These are phyloP conservation scores for Hyles lineata DNA, from an alignment of 2,888 invertebrate genomes.

Conservation along the genomic window DNA sequence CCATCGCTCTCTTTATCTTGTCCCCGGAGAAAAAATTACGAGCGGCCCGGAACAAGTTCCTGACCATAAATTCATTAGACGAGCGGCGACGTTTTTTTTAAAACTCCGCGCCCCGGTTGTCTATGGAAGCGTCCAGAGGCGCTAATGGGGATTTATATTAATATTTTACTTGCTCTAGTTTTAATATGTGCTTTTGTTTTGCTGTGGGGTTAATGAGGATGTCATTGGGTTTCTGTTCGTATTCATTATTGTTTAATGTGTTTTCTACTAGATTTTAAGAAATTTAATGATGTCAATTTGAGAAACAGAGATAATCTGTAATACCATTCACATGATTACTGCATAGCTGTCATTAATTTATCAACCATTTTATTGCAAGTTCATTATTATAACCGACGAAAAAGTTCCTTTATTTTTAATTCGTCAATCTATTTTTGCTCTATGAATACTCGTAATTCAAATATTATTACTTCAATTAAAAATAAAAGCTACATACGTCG, in stretches of 20 bases:
- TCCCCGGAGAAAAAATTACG: conserved; percentile 73
- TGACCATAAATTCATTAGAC: conserved; percentile 85
- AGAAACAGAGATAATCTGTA: too few species aligned
- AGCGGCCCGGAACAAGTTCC: conserved; percentile 75
- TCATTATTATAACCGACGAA: too few species aligned
- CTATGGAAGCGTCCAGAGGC: conserved; percentile 38
- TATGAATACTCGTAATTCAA: too few species aligned
- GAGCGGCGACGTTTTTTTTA: conserved; percentile 72
- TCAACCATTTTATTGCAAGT: too few species aligned
- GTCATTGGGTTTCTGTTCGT: background rate
- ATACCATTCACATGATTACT: too few species aligned
- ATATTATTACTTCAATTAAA: too few species aligned
- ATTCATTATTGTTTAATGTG: background rate
- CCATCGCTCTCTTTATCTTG: conserved; percentile 76
- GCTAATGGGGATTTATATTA: conserved; percentile 14
- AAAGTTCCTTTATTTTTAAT: too few species aligned
- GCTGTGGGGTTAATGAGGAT: background rate
- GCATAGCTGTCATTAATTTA: too few species aligned
- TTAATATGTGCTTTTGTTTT: conserved; percentile 5
- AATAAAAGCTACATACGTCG: too few species aligned
- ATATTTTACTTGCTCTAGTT: conserved; percentile 16
- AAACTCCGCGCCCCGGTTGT: conserved; percentile 69
- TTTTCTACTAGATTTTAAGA: background rate
- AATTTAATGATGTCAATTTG: background rate
- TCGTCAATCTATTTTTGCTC: too few species aligned